phyloP scores from a whole-genome alignment of 2,797 vertebrate species.

The Gymnoscopelus microlampas region DNA sequence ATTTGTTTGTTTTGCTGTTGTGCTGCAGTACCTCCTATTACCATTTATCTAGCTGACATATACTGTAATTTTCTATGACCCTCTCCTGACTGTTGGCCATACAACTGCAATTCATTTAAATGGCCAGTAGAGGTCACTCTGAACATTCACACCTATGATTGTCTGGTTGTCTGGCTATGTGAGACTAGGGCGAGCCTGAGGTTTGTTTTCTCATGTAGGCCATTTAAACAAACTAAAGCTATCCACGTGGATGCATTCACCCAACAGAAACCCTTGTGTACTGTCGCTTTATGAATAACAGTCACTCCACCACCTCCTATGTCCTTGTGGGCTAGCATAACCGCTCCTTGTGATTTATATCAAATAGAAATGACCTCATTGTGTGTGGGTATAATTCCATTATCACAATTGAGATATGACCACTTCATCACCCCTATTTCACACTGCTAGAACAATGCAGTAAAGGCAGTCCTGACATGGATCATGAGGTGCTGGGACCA shows the following conservation, averaged over 20 bases:
- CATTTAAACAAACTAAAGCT: not conserved
- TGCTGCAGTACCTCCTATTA: constrained; percentile 5
- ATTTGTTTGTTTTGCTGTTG: constrained; percentile 14
- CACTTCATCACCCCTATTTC: not conserved
- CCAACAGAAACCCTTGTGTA: not conserved
- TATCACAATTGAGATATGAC: constrained; percentile 5
- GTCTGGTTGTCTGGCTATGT: too few relatives aligned
- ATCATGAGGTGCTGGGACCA: not conserved
- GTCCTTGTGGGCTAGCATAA: not conserved
- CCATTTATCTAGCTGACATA: not conserved
- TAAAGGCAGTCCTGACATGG: not conserved
- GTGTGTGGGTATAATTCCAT: constrained; percentile 4
- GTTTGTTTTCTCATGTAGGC: not conserved
- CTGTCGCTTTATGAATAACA: not conserved
- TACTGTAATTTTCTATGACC: not conserved
- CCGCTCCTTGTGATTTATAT: not conserved
- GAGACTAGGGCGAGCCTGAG: too few relatives aligned
- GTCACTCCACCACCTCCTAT: not conserved
- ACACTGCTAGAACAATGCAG: not conserved
- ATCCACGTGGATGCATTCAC: not conserved
- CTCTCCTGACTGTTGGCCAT: not conserved
- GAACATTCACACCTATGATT: not conserved
- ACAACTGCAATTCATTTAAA: constrained; percentile 29
- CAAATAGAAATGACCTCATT: not conserved
- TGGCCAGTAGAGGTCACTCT: constrained; percentile 60